Evolutionary conservation across 2,113 vertebrate genomes (phyloP), one percentile per base, ranked within the genome.

Genomic region (Erythrocercus mccallii): DNA sequence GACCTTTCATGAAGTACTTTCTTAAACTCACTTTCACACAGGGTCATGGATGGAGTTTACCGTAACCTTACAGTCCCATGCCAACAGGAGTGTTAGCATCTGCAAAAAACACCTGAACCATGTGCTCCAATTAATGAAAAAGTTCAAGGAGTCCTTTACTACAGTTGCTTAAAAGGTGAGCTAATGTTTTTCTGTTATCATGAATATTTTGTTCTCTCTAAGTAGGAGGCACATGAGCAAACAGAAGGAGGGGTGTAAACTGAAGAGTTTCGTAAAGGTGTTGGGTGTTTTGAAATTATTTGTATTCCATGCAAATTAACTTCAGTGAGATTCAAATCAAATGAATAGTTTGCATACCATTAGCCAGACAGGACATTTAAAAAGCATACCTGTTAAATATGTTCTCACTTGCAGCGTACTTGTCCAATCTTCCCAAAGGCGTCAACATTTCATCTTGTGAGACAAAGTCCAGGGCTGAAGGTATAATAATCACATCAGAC

Each of bases 401-500:
- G 97, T 99, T 99, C 97, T 99, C 98, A 86, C 99, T 99, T 95
- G 98, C 97, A 97, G 98, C 98, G 98, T 99, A 99, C 98, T 99
- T 99, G 98, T 99, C 98, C 98, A 99, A 90, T 97, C 98, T 98
- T 95, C 98, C 98, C 97, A 99, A 96, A 65, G 99, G 98, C 38
- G 98, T 99, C 98, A 99, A 98, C 98, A 99, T 98, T 97, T 99
- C 99, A 99, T 99, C 99, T 98, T 99, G 98, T 97, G 98, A 98
- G 97, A 99, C 98, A 97, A 99, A 99, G 98, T 99, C 99, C 98
- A 99, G 97, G 98, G 98, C 98, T 99, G 98, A 98, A 98, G 98
- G 98, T 97, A 98, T 97, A 98, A 99, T 98, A 98, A 99, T 98
- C 98, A 98, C 97, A 98, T 99, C 98, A 99, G 98, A 99, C 98